Conservation (phyloP, 2,888 invertebrate genomes). For the Ommatoiulus sabulosus region DNA sequence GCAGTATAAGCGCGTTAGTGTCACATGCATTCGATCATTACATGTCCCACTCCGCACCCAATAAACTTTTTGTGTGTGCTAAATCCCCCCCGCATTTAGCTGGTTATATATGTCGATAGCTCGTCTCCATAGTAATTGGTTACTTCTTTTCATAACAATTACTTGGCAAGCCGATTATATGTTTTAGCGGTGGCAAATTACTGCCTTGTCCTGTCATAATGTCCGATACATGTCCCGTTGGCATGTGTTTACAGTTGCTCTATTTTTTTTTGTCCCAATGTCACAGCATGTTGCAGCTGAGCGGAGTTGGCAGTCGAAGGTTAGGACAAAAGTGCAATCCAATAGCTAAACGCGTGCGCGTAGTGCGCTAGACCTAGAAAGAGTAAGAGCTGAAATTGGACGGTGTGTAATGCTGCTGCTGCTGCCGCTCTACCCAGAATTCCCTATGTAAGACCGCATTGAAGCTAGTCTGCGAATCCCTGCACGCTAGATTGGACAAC, state of each 20-base stretch:
- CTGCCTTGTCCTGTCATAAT: not conserved
- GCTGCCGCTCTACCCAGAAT: not conserved
- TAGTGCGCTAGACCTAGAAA: not conserved
- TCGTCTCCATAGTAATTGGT: constrained; percentile 28
- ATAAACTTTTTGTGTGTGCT: not conserved
- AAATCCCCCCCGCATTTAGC: not conserved
- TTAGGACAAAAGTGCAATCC: not conserved
- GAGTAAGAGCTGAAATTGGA: not conserved
- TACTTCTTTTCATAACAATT: not conserved
- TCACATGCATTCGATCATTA: no score
- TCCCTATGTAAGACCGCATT: constrained; percentile 14
- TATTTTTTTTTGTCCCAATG: not conserved
- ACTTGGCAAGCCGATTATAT: not conserved
- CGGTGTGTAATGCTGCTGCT: not conserved
- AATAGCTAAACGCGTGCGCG: not conserved
- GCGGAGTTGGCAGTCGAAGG: not conserved
- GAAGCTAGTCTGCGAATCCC: not conserved
- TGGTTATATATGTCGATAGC: not conserved
- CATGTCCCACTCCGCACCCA: no score
- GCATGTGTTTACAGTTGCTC: not conserved
- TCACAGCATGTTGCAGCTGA: not conserved
- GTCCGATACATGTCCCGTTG: not conserved
- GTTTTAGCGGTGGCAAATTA: not conserved
- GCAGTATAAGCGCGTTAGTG: no score
- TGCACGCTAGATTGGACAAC: not conserved